phyloP scores from a whole-genome alignment of 2,888 invertebrate species.

The Mamestra brassicae region DNA sequence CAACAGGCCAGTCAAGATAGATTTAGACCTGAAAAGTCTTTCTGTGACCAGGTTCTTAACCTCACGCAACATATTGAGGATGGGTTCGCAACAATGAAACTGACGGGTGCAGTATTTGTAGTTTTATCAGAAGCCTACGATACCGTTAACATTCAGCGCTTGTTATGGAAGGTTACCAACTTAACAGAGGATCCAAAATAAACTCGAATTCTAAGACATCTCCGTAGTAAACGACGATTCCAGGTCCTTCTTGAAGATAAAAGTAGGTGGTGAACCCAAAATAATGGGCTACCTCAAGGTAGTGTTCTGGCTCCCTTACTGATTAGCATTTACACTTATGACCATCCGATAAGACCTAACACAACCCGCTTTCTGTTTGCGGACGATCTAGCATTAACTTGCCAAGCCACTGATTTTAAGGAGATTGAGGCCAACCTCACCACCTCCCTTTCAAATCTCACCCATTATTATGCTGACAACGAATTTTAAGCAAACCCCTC shows the following conservation, averaged over 20 bases:
- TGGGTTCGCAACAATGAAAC: not conserved
- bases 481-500: not conserved
- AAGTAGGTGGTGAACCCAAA: not conserved
- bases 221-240: not conserved
- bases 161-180: not conserved
- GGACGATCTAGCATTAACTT: too few species aligned
- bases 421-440: not conserved
- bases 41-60: too few species aligned
- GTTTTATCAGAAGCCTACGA: not conserved
- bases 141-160: not conserved
- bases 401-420: not conserved
- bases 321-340: not conserved
- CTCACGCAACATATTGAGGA: too few species aligned
- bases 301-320: not conserved
- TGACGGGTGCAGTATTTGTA: not conserved
- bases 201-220: not conserved
- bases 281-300: not conserved
- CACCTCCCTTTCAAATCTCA: too few species aligned
- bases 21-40: too few species aligned
- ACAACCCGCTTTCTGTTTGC: too few species aligned
- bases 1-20: too few species aligned
- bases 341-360: not conserved
- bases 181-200: not conserved
- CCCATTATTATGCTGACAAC: not conserved
- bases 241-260: not conserved